phyloP scores from a whole-genome alignment of 2,888 invertebrate genomes.

The Melinaea menophilus region DNA sequence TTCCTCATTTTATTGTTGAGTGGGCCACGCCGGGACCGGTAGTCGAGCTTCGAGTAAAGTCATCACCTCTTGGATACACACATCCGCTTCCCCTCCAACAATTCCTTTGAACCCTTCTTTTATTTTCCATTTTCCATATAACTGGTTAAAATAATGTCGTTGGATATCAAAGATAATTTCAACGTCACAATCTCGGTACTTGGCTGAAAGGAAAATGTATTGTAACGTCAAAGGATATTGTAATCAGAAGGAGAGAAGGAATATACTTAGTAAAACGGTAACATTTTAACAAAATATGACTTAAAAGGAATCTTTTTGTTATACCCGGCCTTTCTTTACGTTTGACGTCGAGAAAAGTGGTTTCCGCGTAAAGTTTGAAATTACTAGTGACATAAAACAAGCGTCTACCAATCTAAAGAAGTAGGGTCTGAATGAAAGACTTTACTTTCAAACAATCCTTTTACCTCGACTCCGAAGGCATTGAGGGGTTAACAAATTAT shows the following conservation, averaged over 20 bases:
- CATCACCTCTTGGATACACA: background rate
- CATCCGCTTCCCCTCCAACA: slow-evolving; percentile 8
- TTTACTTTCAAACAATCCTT: background rate
- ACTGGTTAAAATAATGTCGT: slow-evolving; percentile 19
- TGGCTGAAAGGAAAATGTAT: background rate
- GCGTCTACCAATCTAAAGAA: background rate
- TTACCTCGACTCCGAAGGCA: background rate
- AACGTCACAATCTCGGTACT: background rate
- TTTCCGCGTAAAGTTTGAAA: background rate
- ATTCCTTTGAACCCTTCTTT: background rate
- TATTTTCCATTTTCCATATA: slow-evolving; percentile 3
- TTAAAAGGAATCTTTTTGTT: slow-evolving; percentile 5
- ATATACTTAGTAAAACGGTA: slow-evolving; percentile 3
- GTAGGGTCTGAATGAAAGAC: background rate
- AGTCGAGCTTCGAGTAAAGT: background rate
- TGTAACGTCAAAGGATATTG: slow-evolving; percentile 9
- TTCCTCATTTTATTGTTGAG: slow-evolving; percentile 12
- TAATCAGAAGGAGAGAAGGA: slow-evolving; percentile 6
- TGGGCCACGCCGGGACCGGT: background rate
- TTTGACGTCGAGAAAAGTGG: background rate
- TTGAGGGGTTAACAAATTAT: background rate
- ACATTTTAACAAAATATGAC: slow-evolving; percentile 4
- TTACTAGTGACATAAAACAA: slow-evolving; percentile 1
- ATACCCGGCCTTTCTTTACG: background rate
- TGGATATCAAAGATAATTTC: slow-evolving; percentile 12